phyloP scores from a whole-genome alignment of 2,113 vertebrate genomes.

The Psilopogon haemacephalus region DNA sequence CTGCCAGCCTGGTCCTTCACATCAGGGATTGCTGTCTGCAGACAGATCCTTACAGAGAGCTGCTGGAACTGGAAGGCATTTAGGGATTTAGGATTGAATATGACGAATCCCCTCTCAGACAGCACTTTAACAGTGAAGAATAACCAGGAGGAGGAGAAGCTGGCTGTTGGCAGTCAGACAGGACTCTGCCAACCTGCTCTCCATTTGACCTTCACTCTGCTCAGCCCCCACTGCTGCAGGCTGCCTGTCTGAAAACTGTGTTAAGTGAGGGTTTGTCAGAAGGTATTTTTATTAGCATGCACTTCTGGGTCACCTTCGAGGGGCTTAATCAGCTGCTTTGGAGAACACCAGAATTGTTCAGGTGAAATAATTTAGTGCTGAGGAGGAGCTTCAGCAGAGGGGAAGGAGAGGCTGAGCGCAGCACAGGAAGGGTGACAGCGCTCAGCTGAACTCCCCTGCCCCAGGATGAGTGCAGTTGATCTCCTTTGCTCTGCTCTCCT shows the following conservation, averaged over 20 bases:
- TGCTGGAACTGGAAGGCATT: background rate
- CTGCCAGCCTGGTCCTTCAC: background rate
- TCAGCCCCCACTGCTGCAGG: background rate
- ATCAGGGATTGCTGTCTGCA: background rate
- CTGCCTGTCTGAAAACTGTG: background rate
- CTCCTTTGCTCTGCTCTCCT: slow-evolving; percentile 27
- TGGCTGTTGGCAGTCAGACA: background rate
- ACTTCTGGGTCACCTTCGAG: background rate
- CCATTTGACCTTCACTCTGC: background rate
- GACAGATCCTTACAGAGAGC: background rate
- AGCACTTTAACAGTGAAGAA: background rate
- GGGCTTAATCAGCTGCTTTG: background rate
- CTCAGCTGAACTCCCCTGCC: background rate
- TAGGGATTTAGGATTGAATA: background rate
- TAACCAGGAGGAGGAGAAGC: background rate
- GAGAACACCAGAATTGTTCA: background rate
- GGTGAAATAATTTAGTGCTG: background rate
- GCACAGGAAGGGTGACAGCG: background rate
- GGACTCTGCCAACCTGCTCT: slow-evolving; percentile 15
- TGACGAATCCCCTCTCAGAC: background rate
- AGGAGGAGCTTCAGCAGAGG: background rate
- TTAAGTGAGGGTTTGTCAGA: rapidly evolving
- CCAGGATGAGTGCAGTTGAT: slow-evolving; percentile 40
- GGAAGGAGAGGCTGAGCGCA: background rate
- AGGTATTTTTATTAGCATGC: background rate